These are phyloP conservation scores for Endotricha flammealis DNA, from an alignment of 2,888 invertebrate species.

Conservation along the genomic window DNA sequence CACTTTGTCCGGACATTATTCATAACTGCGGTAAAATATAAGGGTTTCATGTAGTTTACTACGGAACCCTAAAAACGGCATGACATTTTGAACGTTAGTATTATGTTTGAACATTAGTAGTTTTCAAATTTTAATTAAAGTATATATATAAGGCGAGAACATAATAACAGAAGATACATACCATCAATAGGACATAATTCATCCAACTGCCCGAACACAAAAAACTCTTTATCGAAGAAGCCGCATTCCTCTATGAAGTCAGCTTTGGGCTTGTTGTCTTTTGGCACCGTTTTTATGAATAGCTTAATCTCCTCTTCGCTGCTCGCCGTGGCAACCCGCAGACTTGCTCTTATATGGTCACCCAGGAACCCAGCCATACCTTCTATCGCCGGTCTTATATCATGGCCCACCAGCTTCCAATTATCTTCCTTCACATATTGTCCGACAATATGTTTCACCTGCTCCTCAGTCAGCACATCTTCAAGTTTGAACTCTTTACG, in stretches of 20 bases:
- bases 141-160: too few species aligned
- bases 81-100: too few species aligned
- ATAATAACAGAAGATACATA: too few species aligned
- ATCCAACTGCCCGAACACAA: too few species aligned
- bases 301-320: slow-evolving; percentile 29
- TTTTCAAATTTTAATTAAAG: too few species aligned
- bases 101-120: too few species aligned
- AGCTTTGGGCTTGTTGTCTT: slow-evolving; percentile 45
- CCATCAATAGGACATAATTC: too few species aligned
- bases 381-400: slow-evolving; percentile 36
- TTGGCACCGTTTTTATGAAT: slow-evolving; percentile 54
- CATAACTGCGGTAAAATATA: too few species aligned
- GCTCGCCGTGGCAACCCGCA: slow-evolving; percentile 30
- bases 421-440: slow-evolving; percentile 19
- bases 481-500: slow-evolving; percentile 19
- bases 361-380: slow-evolving; percentile 57
- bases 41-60: too few species aligned
- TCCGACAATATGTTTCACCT: slow-evolving; percentile 34
- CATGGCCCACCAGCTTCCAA: slow-evolving; percentile 24
- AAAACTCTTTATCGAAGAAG: slow-evolving; percentile 45
- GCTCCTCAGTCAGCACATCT: slow-evolving; percentile 37
- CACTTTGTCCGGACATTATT: too few species aligned
- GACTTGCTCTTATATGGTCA: slow-evolving; percentile 43
- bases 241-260: slow-evolving; percentile 41
- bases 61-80: too few species aligned